Evolutionary conservation across 2,797 vertebrate genomes (phyloP), one percentile per base, ranked within the genome.

Genomic region (Meda fulgida): DNA sequence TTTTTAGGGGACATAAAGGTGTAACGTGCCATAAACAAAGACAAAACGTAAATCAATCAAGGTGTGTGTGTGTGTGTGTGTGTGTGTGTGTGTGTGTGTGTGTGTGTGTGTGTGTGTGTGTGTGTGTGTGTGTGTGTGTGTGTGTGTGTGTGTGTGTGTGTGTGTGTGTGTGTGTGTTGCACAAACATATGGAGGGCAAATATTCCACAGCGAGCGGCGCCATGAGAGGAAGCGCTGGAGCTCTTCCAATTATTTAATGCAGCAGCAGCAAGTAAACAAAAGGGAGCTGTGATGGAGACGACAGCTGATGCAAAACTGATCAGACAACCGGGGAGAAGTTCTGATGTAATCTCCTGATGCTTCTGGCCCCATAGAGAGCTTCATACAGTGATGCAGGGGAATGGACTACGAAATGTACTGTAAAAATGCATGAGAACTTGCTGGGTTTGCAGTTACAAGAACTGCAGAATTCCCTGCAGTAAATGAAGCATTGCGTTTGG

Each of bases 141-240:
- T 60, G 40, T 43, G 81, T 85, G 70, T 78, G 63, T 71, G 85
- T 60, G 40, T 43, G 81, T 85, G 70, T 78, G 63, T 71, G 85
- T 60, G 40, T 43, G 65, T 36, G 65, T 29, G 66, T 87, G 85
- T 92, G 92, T 93, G 92, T 93, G 93, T 90, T 88, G 85, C 75
- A 88, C 92, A 92, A 93, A 93, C 91, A 93, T 90, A 95, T 94
- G 91, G 94, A 95, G 95, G 94, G 88, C 94, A 93, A 78, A 81
- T 89, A 92, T 87, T 94, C 95, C 92, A 83, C 86, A 23, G 93
- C 93, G 94, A 93, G 40, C 23, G 6, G 65, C 79, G 90, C 91
- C 88, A 92, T 93, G 89, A 88, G 85, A 93, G 89, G 90, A 93
- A 71, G 85, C 89, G 87, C 88, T 69, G 88, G 82, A 87, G 53